Evolutionary conservation across 2,888 invertebrate species (phyloP).

Genomic region (Acheta domesticus): DNA sequence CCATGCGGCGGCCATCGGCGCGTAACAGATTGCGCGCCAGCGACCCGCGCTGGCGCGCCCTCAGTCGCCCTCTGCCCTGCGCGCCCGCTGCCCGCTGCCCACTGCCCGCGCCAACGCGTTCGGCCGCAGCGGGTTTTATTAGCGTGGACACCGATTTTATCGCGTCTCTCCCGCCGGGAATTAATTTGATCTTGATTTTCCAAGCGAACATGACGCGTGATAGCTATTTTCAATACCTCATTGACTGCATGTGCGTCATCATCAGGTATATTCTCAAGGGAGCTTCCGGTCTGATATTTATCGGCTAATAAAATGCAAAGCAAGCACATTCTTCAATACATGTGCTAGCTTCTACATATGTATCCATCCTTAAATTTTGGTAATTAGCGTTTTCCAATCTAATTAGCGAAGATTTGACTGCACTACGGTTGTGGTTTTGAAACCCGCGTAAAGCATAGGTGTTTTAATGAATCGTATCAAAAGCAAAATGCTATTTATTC

Average conservation of each 20-base stretch:
- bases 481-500: too few species aligned
- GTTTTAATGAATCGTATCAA: too few species aligned
- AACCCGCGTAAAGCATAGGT: too few species aligned
- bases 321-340: too few species aligned
- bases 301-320: too few species aligned
- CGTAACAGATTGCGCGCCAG: neutral
- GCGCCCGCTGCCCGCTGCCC: neutral
- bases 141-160: neutral
- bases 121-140: neutral
- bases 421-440: too few species aligned
- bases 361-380: too few species aligned
- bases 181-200: constrained; percentile 4
- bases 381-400: too few species aligned
- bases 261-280: neutral
- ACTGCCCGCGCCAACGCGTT: neutral
- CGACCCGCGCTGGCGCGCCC: neutral
- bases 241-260: neutral
- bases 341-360: too few species aligned
- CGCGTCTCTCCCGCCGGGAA: neutral
- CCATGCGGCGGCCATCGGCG: too few species aligned
- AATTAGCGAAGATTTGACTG: too few species aligned
- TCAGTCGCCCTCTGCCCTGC: neutral
- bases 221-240: constrained; percentile 2
- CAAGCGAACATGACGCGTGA: neutral
- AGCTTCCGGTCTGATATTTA: too few species aligned